Percentiles rank a stretch among this genome's conserved stretches.
Conservation (phyloP, 2,113 vertebrate species). For the Perognathus longimembris region DNA sequence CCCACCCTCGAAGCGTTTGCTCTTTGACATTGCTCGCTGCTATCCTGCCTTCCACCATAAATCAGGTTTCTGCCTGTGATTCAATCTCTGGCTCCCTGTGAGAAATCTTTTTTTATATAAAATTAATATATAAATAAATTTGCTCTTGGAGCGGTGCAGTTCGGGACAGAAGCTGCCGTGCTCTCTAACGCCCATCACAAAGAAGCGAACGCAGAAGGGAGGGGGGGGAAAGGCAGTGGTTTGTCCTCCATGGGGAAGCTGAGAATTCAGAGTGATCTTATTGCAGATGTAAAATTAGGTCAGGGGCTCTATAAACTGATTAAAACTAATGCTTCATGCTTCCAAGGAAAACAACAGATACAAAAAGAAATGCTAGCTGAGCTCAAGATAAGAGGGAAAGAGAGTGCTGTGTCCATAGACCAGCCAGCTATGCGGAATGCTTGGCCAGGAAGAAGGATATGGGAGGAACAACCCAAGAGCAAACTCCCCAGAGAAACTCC, state of each 20-base stretch:
- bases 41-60: conserved; percentile 57
- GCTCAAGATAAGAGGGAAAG: conserved; percentile 22
- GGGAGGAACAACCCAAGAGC: not conserved
- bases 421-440: not conserved
- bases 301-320: conserved; percentile 64
- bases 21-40: not conserved
- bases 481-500: not conserved
- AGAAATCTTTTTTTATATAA: conserved; percentile 80
- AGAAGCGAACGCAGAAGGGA: not conserved
- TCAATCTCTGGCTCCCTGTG: conserved; percentile 69
- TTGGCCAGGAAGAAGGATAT: not conserved
- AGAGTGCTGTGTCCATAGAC: not conserved
- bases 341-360: conserved; percentile 47
- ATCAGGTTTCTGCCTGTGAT: conserved; percentile 70
- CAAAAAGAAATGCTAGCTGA: conserved; percentile 30
- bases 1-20: conserved; percentile 15
- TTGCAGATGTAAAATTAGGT: conserved; percentile 69
- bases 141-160: conserved; percentile 56
- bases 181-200: conserved; percentile 23
- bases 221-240: conserved; percentile 36
- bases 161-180: conserved; percentile 57
- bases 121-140: conserved; percentile 79
- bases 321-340: conserved; percentile 29
- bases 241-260: conserved; percentile 53
- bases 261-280: conserved; percentile 82